phyloP scores from a whole-genome alignment of 2,113 vertebrate genomes.

The Thamnophis sirtalis region DNA sequence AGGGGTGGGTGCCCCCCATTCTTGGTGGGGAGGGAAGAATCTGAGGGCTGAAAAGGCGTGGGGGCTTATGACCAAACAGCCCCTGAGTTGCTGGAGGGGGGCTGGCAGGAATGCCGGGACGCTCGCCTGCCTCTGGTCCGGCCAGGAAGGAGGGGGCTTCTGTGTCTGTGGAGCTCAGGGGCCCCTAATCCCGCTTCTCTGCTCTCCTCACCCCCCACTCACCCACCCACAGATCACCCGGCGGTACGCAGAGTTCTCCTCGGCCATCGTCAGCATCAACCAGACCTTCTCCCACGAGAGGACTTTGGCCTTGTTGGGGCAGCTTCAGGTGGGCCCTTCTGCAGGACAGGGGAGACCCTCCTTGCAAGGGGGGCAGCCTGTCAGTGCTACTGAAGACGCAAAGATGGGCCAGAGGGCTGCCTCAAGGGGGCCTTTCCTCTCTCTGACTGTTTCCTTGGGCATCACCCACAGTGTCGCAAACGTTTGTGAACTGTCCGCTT shows the following conservation, averaged over 20 bases:
- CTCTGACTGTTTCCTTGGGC: background rate
- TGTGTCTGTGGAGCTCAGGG: background rate
- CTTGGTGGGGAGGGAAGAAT: background rate
- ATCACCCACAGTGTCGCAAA: background rate
- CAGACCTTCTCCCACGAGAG: constrained; percentile 87
- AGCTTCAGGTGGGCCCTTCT: constrained; percentile 77
- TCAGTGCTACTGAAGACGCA: background rate
- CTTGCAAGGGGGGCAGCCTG: background rate
- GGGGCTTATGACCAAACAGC: no score
- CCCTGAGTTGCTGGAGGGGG: background rate
- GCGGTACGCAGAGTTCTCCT: constrained; percentile 88
- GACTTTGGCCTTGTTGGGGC: constrained; percentile 79
- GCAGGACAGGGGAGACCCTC: background rate
- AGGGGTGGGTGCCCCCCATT: no score
- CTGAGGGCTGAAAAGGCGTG: background rate
- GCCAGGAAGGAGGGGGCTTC: background rate
- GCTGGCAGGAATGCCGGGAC: background rate
- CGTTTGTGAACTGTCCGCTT: background rate
- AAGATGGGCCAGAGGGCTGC: background rate
- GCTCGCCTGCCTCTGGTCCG: background rate
- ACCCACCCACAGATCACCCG: constrained; percentile 77
- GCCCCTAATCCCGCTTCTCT: background rate
- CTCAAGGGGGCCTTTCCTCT: background rate
- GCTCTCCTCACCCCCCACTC: rapidly evolving
- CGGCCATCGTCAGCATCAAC: constrained; percentile 90